Base-by-base conservation (phyloP, 2,888 invertebrate species). In the Noctua comes region DNA sequence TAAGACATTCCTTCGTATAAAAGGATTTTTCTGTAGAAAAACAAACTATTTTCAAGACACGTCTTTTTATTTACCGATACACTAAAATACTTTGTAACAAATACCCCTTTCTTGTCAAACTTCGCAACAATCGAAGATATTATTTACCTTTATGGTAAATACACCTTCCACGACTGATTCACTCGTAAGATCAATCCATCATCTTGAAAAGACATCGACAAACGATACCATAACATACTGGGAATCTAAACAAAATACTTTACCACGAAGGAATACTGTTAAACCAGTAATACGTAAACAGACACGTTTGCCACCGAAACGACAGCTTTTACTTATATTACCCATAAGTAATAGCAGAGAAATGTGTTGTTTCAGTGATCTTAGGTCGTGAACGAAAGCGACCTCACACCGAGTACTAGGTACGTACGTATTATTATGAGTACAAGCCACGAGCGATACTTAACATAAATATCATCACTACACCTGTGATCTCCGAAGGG, bases 291-390 rank as follows among this genome's bases (percentile, higher is more conserved):
- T 43, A 40, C 21, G 40, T 43, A 71, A 57, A 51, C 36, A 59
- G 62, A 77, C 66, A 76, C 54, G 66, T 70, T 66, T 48, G 27
- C 31, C 43, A 27, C 4, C n/a, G 51, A 68, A 75, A 69, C 59
- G 40, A 31, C 68, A 54, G 43, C 77, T 73, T 83, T 83, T 83
- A 77, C 73, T 66, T 48, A 71, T 62, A 64, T 68, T 73, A 73
- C 46, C 40, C 54, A 70, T 31, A 59, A 51, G 70, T 77, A 74
- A 76, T 73, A 43, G 27, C 0, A 65, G 72, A 69, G 66, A 83
- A 84, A 86, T 84, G 73, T 68, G 70, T 64, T 77, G 70, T 77
- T 83, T 83, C 68, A n/a, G 70, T 71, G 79, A 70, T 59, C 62
- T 27, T 40, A 62, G 71, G 73, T 78, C 73, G 71, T 83, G 70